Evolutionary conservation across 2,797 vertebrate species (phyloP).

Genomic region (Pteropus rufus): DNA sequence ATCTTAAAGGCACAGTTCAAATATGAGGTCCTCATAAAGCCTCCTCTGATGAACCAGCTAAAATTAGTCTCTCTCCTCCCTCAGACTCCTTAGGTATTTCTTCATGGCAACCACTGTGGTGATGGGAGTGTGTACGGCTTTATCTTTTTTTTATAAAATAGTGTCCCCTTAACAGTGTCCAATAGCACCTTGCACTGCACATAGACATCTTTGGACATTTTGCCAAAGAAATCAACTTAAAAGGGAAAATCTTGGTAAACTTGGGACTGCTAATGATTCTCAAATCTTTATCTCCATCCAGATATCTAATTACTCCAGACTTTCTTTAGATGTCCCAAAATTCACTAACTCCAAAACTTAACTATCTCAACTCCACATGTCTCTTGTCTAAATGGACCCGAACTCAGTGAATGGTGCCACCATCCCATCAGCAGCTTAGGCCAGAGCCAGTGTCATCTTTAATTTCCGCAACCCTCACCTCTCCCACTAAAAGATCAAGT

Average conservation of each 20-base stretch:
- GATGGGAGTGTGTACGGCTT: not conserved
- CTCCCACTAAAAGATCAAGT: not conserved
- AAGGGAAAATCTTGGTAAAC: conserved; percentile 36
- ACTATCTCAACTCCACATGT: not conserved
- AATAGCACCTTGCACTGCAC: not conserved
- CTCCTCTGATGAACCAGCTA: not conserved
- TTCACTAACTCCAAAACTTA: not conserved
- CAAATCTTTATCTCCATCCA: conserved; percentile 14
- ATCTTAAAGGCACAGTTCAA: not conserved
- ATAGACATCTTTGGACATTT: not conserved
- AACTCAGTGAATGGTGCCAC: not conserved
- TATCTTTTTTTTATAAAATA: not conserved
- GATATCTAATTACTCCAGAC: not conserved
- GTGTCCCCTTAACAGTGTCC: not conserved
- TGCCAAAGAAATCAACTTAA: conserved; percentile 30
- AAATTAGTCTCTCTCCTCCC: not conserved
- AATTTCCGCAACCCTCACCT: not conserved
- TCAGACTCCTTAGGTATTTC: not conserved
- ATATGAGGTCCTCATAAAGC: not conserved
- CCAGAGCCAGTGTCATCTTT: not conserved
- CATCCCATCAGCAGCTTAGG: not conserved
- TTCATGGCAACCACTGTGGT: not conserved
- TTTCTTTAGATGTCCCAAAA: not conserved
- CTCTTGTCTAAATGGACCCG: not conserved
- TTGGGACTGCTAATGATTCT: not conserved